Conservation (phyloP, 2,888 invertebrate species). For the Dusona sp. region DNA sequence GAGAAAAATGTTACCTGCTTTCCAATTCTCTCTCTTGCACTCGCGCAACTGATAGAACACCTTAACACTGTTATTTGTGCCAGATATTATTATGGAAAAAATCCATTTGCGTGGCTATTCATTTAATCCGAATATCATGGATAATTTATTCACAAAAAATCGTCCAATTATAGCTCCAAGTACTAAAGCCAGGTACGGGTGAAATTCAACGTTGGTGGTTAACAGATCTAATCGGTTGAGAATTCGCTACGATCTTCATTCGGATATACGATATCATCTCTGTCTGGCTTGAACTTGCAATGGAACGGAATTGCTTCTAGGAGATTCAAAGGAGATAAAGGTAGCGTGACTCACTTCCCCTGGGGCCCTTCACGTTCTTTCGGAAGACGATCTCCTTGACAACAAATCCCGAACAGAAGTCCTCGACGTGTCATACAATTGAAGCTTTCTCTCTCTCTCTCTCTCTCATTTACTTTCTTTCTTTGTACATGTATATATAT, state of each 20-base stretch:
- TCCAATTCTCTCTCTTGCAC: too few species aligned
- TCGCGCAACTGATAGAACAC: too few species aligned
- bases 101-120: not conserved
- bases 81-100: not conserved
- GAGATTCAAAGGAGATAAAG: conserved; percentile 17
- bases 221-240: not conserved
- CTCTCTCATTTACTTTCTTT: not conserved
- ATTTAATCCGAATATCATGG: not conserved
- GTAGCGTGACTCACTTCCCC: not conserved
- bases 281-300: not conserved
- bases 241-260: not conserved
- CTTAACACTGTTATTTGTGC: not conserved
- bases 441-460: not conserved
- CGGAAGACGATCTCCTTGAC: conserved; percentile 24
- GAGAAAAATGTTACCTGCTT: too few species aligned
- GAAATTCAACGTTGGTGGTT: not conserved
- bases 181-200: not conserved
- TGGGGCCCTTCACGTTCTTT: conserved; percentile 20
- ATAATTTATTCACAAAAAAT: not conserved
- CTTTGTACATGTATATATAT: not conserved
- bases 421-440: conserved; percentile 31
- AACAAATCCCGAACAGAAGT: conserved; percentile 14
- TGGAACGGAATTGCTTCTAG: not conserved
- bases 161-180: not conserved
- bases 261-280: not conserved